These are phyloP conservation scores for Saccopteryx bilineata DNA, from an alignment of 2,113 vertebrate species.

Conservation along the genomic window DNA sequence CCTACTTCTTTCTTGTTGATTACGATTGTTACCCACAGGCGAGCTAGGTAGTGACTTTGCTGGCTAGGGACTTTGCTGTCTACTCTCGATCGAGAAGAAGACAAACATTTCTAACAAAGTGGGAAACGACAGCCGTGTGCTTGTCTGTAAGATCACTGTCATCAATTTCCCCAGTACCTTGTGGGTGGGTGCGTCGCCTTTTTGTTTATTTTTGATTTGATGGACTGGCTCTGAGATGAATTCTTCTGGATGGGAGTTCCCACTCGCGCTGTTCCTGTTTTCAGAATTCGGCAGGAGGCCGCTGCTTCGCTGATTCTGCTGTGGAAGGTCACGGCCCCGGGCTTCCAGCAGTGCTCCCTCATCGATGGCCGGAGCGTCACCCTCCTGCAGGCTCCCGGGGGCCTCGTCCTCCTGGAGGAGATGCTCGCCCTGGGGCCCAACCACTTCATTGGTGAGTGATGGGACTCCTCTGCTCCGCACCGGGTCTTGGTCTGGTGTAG, in stretches of 20 bases:
- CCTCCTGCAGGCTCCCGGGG: slow-evolving; percentile 93
- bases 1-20: background rate
- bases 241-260: background rate
- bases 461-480: background rate
- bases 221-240: background rate
- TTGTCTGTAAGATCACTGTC: background rate
- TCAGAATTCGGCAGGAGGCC: slow-evolving; percentile 94
- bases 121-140: fast-evolving
- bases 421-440: slow-evolving; percentile 94
- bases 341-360: slow-evolving; percentile 94
- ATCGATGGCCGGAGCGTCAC: slow-evolving; percentile 93
- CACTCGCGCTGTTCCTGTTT: background rate
- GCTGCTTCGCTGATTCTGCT: slow-evolving; percentile 92
- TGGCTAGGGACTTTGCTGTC: background rate
- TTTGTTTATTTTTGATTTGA: background rate
- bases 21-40: background rate
- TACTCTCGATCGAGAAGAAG: background rate
- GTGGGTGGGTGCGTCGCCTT: fast-evolving
- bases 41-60: background rate
- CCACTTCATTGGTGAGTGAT: slow-evolving; percentile 96
- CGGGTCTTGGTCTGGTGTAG: fast-evolving
- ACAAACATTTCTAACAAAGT: background rate
- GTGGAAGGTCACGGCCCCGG: slow-evolving; percentile 93
- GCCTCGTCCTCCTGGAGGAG: slow-evolving; percentile 94
- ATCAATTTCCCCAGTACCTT: background rate